A percentile compares a stretch with the other conserved stretches of the same genome.
Conservation (phyloP, 2,888 invertebrate species). For the Metallyticus violacea region DNA sequence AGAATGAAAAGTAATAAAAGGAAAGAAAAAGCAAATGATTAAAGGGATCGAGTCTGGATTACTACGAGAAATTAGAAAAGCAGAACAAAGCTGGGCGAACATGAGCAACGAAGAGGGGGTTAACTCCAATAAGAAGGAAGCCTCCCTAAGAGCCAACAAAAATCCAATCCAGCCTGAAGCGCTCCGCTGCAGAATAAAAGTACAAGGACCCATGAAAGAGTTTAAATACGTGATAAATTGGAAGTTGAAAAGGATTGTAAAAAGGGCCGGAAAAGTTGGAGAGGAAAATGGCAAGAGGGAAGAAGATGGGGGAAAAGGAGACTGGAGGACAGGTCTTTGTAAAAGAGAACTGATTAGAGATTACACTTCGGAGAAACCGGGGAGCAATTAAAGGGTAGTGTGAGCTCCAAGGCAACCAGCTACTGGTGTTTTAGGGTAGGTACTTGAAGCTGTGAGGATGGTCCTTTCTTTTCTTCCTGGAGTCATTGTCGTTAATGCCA, state of each 20-base stretch:
- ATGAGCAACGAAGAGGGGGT: neutral
- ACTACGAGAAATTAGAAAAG: neutral
- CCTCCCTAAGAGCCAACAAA: neutral
- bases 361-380: constrained; percentile 13
- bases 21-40: neutral
- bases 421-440: neutral
- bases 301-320: neutral
- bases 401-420: neutral
- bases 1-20: neutral
- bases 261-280: neutral
- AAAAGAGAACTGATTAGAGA: constrained; percentile 20
- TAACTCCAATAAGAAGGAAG: neutral
- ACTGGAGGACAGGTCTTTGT: neutral
- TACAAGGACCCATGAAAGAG: constrained; percentile 13
- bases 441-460: too few species aligned
- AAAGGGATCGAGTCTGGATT: neutral
- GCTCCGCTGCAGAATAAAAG: neutral
- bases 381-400: constrained; percentile 11
- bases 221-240: constrained; percentile 27
- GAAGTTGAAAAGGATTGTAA: constrained; percentile 23
- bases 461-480: neutral
- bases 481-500: constrained; percentile 10
- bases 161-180: constrained; percentile 24
- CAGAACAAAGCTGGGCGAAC: neutral
- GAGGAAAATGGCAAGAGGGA: neutral